Evolutionary conservation across 2,113 vertebrate genomes (phyloP).

Genomic region (Oryzias woworae): DNA sequence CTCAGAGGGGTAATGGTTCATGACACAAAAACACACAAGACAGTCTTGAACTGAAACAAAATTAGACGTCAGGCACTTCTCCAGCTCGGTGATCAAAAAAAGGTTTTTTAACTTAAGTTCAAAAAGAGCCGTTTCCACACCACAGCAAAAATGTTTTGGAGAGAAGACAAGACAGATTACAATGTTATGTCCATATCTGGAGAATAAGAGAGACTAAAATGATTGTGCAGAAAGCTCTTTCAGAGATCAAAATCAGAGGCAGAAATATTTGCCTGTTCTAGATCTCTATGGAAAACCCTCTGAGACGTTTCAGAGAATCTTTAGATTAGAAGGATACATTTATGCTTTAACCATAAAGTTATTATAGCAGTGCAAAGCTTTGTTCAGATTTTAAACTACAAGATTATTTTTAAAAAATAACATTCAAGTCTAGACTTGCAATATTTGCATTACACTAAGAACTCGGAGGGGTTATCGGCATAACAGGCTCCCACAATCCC

Average conservation of each 20-base stretch:
- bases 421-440: slow-evolving; percentile 78
- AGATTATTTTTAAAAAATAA: slow-evolving; percentile 10
- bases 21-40: slow-evolving; percentile 62
- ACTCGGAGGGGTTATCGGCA: slow-evolving; percentile 72
- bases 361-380: slow-evolving; percentile 48
- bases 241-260: slow-evolving; percentile 21
- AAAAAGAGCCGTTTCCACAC: neutral
- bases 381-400: slow-evolving; percentile 47
- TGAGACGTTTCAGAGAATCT: slow-evolving; percentile 42
- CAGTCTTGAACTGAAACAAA: slow-evolving; percentile 37
- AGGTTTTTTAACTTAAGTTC: slow-evolving; percentile 2
- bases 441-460: slow-evolving; percentile 75
- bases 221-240: slow-evolving; percentile 3
- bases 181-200: slow-evolving; percentile 7
- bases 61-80: slow-evolving; percentile 5
- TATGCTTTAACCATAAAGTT: slow-evolving; percentile 59
- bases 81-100: slow-evolving; percentile 7
- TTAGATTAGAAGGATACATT: slow-evolving; percentile 47
- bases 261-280: slow-evolving; percentile 21
- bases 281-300: slow-evolving; percentile 23
- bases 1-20: slow-evolving; percentile 50
- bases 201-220: neutral
- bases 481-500: slow-evolving; percentile 77
- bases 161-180: slow-evolving; percentile 6
- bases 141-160: slow-evolving; percentile 9